Evolutionary conservation across 2,113 vertebrate species (phyloP), one percentile per base, ranked within the genome.

Genomic region (Oryzias celebensis): DNA sequence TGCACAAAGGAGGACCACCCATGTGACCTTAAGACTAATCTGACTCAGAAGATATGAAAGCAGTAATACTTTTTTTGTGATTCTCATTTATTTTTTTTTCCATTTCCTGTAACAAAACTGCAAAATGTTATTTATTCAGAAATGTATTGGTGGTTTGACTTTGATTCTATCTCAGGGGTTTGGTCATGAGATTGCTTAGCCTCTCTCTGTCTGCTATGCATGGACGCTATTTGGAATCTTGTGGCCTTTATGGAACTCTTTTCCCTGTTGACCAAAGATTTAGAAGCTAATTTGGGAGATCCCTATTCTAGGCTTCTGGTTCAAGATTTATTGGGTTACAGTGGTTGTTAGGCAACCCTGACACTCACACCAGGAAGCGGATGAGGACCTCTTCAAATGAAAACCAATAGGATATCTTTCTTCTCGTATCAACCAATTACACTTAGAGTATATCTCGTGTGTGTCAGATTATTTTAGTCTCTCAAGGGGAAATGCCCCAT

Each of bases 241-340:
- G 46, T 22, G 60, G 28, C 5, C 0, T 65, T 64, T 6, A 47
- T 59, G 50, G 52, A 73, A 71, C 62, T 54, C 31, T 71, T 75
- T 80, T 59, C 44, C 63, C 67, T 49, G 65, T 56, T 53, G 2
- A 57, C 57, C 46, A n/a, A 43, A 3, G n/a, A 68, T 57, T 62
- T 47, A 51, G 24, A 15, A 36, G 81, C 71, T 86, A 85, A 81
- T 76, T 86, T 85, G 62, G 66, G 87, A 52, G 44, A 4, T 14
- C 22, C 43, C 36, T 71, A 73, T 71, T 73, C 53, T 71, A 46
- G 77, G 63, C 36, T 50, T 36, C 17, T 18, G 36, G 50, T 65
- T 80, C 71, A 58, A 52, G 1, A 48, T 36, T 49, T 55, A 5
- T 69, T 58, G 55, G 53, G 57, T 58, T 74, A 36, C 22, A 79